Conservation (phyloP, 2,113 vertebrate species). For the Myrmecobius fasciatus region DNA sequence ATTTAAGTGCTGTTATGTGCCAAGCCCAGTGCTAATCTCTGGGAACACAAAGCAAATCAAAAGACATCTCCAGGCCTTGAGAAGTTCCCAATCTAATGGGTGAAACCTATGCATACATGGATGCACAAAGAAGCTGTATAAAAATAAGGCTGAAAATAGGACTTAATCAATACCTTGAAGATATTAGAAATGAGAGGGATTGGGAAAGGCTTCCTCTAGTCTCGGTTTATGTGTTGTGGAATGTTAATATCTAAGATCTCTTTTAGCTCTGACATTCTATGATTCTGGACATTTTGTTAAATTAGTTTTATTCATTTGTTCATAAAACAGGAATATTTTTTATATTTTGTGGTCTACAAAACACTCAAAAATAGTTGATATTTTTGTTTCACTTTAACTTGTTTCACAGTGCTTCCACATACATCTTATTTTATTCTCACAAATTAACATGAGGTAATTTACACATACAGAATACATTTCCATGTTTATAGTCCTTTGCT, state of each 20-base stretch:
- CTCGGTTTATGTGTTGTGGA: background rate
- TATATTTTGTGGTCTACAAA: background rate
- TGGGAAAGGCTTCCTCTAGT: background rate
- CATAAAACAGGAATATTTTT: background rate
- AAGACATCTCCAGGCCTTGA: background rate
- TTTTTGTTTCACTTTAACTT: slow-evolving; percentile 15
- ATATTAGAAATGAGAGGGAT: background rate
- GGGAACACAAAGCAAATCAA: background rate
- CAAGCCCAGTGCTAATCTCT: background rate
- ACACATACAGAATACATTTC: background rate
- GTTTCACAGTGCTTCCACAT: background rate
- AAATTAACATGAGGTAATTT: slow-evolving; percentile 32
- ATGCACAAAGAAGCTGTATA: background rate
- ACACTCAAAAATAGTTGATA: background rate
- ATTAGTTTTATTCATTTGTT: background rate
- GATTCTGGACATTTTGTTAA: background rate
- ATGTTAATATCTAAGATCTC: background rate
- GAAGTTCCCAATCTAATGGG: background rate
- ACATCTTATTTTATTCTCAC: background rate
- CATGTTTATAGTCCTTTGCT: slow-evolving; percentile 23
- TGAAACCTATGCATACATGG: background rate
- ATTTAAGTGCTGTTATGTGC: background rate
- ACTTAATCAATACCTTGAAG: background rate
- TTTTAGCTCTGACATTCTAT: background rate
- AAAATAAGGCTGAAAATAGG: background rate